Base-by-base conservation (phyloP, 2,888 invertebrate species). In the Pomacea canaliculata region DNA sequence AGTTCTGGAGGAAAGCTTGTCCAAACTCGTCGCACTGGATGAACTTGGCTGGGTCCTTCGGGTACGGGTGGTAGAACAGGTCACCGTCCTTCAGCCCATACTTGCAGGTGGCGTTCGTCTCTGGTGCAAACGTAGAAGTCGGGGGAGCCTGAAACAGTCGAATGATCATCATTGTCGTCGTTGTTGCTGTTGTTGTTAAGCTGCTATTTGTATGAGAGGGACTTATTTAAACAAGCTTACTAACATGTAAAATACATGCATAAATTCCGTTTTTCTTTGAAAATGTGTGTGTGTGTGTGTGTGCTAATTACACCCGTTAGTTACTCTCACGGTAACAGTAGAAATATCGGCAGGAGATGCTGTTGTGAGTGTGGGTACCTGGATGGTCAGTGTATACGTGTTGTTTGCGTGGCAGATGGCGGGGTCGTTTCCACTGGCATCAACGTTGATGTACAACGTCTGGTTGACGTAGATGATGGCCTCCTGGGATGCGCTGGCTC, bases 1-100 rank as follows among this genome's bases (percentile, higher is more conserved):
- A 85, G 3, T 59, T 66, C 51, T 81, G 72, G 23, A 83, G 77
- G 71, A 83, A 86, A 12, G 84, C 84, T 63, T 87, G 84, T 10
- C 87, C 87, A 60, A 83, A 82, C 37, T 81, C 80, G 71, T 88
- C 87, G 75, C 88, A 88, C 62, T 88, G 84, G 71, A 85, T 83
- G 71, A 78, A 85, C 19, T 77, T 79, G 49, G 75, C 78, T n/a
- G 80, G 76, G 71, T 85, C 82, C 9, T 65, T 65, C 5, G 85
- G 83, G 73, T 82, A 80, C 1, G 82, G 78, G 76, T 82, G 83
- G 69, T 79, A 79, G 71, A 80, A 81, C 18, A 80, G 46, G 16
- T 76, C 76, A 2, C 66, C 49, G 5, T 72, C 63, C 19, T 59
- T 19, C 67, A 70, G 70, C 0, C 78, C 78, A n/a, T 48, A 66